phyloP scores from a whole-genome alignment of 2,888 invertebrate genomes.

The Corbicula japonica region DNA sequence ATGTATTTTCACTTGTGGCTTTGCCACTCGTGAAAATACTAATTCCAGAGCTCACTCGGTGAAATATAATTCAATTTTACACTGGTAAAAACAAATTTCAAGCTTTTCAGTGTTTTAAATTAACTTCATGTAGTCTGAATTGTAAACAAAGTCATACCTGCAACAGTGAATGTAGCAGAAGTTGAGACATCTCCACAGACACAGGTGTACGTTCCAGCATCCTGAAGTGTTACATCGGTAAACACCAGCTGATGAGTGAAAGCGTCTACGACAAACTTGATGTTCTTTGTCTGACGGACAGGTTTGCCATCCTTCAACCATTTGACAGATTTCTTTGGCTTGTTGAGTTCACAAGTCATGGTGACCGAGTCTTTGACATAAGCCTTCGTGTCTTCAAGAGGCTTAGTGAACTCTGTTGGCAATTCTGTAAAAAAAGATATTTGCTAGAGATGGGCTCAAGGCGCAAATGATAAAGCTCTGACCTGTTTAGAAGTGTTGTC shows the following conservation, averaged over 20 bases:
- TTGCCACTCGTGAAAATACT: too few relatives aligned
- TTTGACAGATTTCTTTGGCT: conserved; percentile 96
- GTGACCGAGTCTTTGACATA: conserved; percentile 88
- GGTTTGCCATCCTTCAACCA: conserved; percentile 94
- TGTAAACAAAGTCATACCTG: too few relatives aligned
- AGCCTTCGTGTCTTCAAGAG: conserved; percentile 62
- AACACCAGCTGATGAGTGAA: conserved; percentile 79
- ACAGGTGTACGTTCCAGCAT: conserved; percentile 81
- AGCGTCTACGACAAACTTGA: conserved; percentile 93
- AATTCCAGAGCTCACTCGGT: too few relatives aligned
- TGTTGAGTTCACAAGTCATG: conserved; percentile 96
- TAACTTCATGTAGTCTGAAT: too few relatives aligned
- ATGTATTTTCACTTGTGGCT: too few relatives aligned
- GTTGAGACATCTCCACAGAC: conserved; percentile 79
- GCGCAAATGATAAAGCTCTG: too few relatives aligned
- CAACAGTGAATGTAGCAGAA: conserved; percentile 79
- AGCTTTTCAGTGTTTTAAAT: too few relatives aligned
- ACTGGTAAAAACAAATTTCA: too few relatives aligned
- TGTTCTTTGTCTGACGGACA: conserved; percentile 93
- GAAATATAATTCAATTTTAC: too few relatives aligned
- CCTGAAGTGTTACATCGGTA: conserved; percentile 77
- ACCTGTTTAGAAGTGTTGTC: too few relatives aligned
- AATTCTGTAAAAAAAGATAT: conserved; percentile 47
- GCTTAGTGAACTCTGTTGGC: conserved; percentile 60
- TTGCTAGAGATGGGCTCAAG: too few relatives aligned